Evolutionary conservation across 2,113 vertebrate genomes (phyloP).

Genomic region (Saguinus midas): DNA sequence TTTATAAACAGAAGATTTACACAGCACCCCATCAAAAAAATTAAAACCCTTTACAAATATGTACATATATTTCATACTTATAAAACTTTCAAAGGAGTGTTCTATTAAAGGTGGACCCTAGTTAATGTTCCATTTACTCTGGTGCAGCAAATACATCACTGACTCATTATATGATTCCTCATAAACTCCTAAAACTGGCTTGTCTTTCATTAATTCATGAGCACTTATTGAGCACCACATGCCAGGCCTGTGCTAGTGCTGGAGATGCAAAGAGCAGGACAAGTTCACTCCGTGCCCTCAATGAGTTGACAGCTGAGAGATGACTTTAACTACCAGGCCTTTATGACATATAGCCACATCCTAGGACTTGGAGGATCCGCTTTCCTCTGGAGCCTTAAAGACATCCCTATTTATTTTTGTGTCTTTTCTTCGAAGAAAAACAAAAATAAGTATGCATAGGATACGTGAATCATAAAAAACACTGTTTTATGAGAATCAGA

Average conservation of each 20-base stretch:
- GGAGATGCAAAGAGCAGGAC: background rate
- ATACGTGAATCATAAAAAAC: background rate
- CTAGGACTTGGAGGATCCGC: background rate
- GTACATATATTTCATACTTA: constrained; percentile 84
- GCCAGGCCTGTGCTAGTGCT: background rate
- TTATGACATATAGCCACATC: background rate
- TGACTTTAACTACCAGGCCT: background rate
- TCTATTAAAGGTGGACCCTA: constrained; percentile 66
- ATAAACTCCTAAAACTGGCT: background rate
- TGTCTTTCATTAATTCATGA: background rate
- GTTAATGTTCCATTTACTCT: constrained; percentile 79
- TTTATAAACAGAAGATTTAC: constrained; percentile 88
- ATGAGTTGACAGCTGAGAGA: background rate
- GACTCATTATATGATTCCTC: background rate
- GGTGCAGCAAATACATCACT: constrained; percentile 80
- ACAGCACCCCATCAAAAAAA: constrained; percentile 81
- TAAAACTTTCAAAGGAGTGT: constrained; percentile 85
- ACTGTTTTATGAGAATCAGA: background rate
- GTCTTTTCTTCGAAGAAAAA: constrained; percentile 46
- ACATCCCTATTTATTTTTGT: background rate
- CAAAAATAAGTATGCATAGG: constrained; percentile 1
- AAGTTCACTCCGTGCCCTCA: background rate
- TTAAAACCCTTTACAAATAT: constrained; percentile 83
- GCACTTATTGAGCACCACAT: background rate
- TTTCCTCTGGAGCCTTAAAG: background rate